phyloP scores from a whole-genome alignment of 2,113 vertebrate genomes.

The Spilogale gracilis region DNA sequence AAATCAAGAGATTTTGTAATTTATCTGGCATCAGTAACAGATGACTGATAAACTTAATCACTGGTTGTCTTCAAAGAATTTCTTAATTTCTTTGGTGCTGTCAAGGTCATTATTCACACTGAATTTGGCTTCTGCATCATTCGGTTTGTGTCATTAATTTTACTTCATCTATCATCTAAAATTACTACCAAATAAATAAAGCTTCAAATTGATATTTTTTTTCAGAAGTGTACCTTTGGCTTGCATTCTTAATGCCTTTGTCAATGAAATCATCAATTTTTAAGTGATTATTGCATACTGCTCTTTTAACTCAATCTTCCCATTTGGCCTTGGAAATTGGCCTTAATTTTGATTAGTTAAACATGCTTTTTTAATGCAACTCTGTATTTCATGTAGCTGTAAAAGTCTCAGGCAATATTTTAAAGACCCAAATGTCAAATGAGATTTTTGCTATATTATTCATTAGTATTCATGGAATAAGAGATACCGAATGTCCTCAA shows the following conservation, averaged over 20 bases:
- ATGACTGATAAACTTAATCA: not conserved
- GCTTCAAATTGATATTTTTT: not conserved
- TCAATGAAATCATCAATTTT: conserved; percentile 26
- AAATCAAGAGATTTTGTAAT: not conserved
- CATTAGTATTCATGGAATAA: not conserved
- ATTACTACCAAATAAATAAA: not conserved
- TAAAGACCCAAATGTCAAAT: not conserved
- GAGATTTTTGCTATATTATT: not conserved
- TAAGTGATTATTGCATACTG: not conserved
- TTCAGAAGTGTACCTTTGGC: not conserved
- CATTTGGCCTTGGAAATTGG: not conserved
- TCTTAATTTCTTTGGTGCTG: not conserved
- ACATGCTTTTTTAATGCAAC: not conserved
- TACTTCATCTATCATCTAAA: not conserved
- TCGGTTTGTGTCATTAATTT: not conserved
- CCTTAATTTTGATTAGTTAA: not conserved
- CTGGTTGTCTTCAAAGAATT: not conserved
- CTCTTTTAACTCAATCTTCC: not conserved
- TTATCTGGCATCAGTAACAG: not conserved
- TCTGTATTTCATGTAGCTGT: not conserved
- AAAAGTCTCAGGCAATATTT: not conserved
- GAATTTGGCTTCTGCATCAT: not conserved
- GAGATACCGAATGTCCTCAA: not conserved
- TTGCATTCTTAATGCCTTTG: conserved; percentile 1
- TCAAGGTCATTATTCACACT: not conserved